Evolutionary conservation across 2,797 vertebrate genomes (phyloP), one percentile per base, ranked within the genome.

Genomic region (Capromys pilorides): DNA sequence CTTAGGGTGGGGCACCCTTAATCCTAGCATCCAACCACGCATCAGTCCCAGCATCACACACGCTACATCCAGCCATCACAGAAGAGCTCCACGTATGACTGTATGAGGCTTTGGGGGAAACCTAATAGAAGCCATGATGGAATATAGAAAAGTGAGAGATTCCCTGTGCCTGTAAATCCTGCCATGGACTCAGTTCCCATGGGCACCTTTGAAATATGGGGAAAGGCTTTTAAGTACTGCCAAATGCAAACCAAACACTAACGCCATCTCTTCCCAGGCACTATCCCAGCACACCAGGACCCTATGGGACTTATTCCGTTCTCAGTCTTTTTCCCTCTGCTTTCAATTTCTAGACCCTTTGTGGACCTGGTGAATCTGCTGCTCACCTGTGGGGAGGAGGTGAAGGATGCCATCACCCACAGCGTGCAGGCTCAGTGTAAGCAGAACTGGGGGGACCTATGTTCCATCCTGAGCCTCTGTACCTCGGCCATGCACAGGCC

Each of bases 351-450:
- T 90, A 99, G 99, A 95, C 99, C 99, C 0, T 99, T 99, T 26
- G 99, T 99, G 97, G 99, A 99, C 98, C 98, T 99, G 78, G 99
- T 99, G 98, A 99, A 99, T 96, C 99, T 99, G 97, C 98, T 99
- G 97, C 98, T 99, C 96, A 98, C 99, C 97, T 99, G 99, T 0
- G 99, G 99, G 5, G 99, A 99, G 94, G 99, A 99, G 96, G 99
- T 99, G 97, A 99, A 99, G 97, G 99, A 99, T 95, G 99, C 99
- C 1, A 97, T 99, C 97, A 99, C 99, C 0, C 98, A 98, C 90
- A 99, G 99, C 0, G 99, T 99, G 57, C 99, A 99, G 88, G 98
- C 99, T 51, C 99, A 99, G 98, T 99, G 99, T 0, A 99, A 99
- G 96, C 99, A 99, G 98, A 99, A 99, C 98, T 99, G 99, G 99